Conservation (phyloP, 2,797 vertebrate species). For the Coracias cyanogaster region DNA sequence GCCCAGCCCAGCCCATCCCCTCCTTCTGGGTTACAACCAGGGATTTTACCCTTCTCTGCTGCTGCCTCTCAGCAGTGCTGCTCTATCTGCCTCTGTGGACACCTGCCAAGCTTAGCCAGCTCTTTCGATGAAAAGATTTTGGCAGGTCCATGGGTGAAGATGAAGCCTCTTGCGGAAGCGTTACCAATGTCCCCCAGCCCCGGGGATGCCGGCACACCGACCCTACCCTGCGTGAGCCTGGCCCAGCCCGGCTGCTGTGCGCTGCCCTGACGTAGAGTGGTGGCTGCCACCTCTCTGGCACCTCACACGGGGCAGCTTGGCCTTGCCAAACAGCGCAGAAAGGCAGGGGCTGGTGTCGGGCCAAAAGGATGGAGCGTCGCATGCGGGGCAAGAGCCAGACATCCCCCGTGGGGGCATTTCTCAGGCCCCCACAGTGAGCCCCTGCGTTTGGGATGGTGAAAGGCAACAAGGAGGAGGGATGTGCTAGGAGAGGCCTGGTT, state of each 20-base stretch:
- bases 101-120: background rate
- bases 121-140: background rate
- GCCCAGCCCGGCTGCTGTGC: accelerated
- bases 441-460: background rate
- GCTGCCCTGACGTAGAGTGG: accelerated
- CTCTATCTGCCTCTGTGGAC: background rate
- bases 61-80: background rate
- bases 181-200: background rate
- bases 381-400: background rate
- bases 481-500: background rate
- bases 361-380: accelerated
- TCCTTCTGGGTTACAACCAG: background rate
- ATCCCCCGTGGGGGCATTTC: accelerated
- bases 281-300: background rate
- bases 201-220: accelerated
- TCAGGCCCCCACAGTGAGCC: background rate
- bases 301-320: background rate
- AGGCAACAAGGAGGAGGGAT: background rate
- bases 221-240: accelerated
- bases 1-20: background rate
- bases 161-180: accelerated
- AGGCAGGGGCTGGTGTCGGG: background rate
- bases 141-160: background rate
- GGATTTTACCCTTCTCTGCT: background rate
- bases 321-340: background rate